A percentile compares a stretch with the other conserved stretches of the same genome.
These are phyloP conservation scores for Gallinago undulata DNA, from an alignment of 2,113 vertebrate species.

Conservation along the genomic window DNA sequence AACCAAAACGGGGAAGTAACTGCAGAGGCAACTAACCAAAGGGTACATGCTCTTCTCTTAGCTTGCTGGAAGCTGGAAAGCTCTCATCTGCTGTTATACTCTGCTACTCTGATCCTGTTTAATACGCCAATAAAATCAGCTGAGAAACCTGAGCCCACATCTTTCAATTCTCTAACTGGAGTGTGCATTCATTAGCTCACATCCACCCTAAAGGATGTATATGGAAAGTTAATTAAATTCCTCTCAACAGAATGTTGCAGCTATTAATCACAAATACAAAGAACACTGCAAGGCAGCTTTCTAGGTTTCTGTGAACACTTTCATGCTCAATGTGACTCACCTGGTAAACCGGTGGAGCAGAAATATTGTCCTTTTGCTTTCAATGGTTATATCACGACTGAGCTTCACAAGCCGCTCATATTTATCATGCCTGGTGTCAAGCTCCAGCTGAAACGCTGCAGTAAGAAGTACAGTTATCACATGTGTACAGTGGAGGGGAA, in stretches of 20 bases:
- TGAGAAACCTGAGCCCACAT: background rate
- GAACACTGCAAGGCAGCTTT: background rate
- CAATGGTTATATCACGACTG: conserved; percentile 94
- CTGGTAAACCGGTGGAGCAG: conserved; percentile 93
- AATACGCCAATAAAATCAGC: background rate
- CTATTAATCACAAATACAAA: background rate
- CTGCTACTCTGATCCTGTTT: background rate
- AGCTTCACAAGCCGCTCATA: conserved; percentile 94
- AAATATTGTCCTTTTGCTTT: conserved; percentile 97
- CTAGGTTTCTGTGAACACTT: background rate
- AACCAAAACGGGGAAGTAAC: background rate
- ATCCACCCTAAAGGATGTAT: background rate
- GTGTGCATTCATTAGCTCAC: background rate
- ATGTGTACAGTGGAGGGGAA: fast-evolving
- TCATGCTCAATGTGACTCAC: conserved; percentile 47
- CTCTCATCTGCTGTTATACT: background rate
- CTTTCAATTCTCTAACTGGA: background rate
- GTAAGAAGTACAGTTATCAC: background rate
- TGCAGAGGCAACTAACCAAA: background rate
- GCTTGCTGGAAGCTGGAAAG: background rate
- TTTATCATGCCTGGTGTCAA: conserved; percentile 94
- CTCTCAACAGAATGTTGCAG: background rate
- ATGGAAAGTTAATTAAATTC: background rate
- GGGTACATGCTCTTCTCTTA: background rate
- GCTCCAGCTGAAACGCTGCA: conserved; percentile 92